These are phyloP conservation scores for Oreochromis aureus DNA, from an alignment of 2,113 vertebrate species.

Conservation along the genomic window DNA sequence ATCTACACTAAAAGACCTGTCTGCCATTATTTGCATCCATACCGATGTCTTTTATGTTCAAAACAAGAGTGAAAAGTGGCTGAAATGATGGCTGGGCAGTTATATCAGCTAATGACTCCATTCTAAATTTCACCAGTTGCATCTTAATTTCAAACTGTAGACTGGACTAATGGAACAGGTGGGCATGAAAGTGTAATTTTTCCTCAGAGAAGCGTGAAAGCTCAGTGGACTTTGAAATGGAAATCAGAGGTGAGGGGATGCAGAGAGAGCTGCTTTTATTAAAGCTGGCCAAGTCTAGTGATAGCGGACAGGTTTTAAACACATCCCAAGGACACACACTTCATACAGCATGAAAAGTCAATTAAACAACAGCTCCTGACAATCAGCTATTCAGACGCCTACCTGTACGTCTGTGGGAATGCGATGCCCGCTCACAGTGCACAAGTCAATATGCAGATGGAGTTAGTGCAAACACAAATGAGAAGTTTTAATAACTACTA, in stretches of 20 bases:
- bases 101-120: neutral
- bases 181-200: slow-evolving; percentile 11
- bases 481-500: neutral
- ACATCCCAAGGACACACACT: neutral
- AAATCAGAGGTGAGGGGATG: slow-evolving; percentile 8
- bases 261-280: neutral
- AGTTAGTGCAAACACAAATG: neutral
- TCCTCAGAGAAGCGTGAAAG: neutral
- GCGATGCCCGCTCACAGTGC: neutral
- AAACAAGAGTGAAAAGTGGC: neutral
- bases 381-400: neutral
- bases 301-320: neutral
- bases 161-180: neutral
- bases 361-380: neutral
- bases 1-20: neutral
- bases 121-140: neutral
- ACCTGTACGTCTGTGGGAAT: neutral
- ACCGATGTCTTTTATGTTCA: neutral
- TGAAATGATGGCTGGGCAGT: neutral
- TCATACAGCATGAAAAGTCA: neutral
- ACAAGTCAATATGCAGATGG: neutral
- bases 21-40: neutral
- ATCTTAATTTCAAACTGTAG: slow-evolving; percentile 4
- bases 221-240: slow-evolving; percentile 29
- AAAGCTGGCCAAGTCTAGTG: neutral